Conservation (phyloP, 2,113 vertebrate species). For the Peromyscus polionotus region DNA sequence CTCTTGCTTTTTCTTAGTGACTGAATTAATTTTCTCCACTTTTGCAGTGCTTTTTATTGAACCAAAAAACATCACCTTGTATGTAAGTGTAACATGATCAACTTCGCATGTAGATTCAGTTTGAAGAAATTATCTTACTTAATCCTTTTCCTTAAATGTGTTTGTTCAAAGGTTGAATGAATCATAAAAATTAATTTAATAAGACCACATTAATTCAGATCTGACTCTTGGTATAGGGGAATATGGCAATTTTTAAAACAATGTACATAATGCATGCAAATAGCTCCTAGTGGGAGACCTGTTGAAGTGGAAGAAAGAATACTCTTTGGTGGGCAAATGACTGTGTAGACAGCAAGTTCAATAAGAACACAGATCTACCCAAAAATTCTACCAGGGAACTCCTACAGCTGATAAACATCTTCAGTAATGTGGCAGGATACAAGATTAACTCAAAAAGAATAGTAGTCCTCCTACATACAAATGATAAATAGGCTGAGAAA, state of each 20-base stretch:
- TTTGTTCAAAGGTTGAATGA: constrained; percentile 58
- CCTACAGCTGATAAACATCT: no score
- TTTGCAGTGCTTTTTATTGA: constrained; percentile 73
- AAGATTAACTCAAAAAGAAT: no score
- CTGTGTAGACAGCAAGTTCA: background rate
- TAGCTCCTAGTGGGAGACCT: background rate
- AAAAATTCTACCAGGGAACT: no score
- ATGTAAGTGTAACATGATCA: constrained; percentile 40
- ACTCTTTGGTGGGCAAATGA: constrained; percentile 35
- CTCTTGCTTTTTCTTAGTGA: constrained; percentile 71
- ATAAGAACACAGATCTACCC: background rate
- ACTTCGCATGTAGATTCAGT: constrained; percentile 58
- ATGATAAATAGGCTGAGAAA: no score
- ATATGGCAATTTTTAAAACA: constrained; percentile 39
- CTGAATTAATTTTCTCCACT: constrained; percentile 74
- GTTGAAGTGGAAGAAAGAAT: constrained; percentile 32
- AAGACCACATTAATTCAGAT: constrained; percentile 57
- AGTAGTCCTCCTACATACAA: no score
- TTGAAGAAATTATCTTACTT: constrained; percentile 52
- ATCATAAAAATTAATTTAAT: constrained; percentile 51
- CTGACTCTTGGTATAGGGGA: background rate
- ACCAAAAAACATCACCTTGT: constrained; percentile 70
- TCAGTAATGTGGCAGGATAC: no score
- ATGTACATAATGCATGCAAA: background rate
- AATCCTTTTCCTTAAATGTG: constrained; percentile 30